phyloP scores from a whole-genome alignment of 2,113 vertebrate species.

The Climacteris rufus region DNA sequence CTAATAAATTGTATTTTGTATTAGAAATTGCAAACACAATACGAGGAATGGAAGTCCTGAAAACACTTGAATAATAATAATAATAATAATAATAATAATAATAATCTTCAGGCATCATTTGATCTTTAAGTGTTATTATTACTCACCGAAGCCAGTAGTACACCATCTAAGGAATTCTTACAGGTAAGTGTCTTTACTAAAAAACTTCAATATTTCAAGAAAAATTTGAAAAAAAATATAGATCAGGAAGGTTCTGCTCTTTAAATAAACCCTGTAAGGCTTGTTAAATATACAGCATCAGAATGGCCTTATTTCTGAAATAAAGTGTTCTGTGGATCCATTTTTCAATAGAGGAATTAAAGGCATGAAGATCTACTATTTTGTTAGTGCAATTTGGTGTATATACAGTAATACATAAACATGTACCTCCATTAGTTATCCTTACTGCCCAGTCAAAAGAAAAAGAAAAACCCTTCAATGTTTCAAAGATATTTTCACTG shows the following conservation, averaged over 20 bases:
- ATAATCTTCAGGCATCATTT: neutral
- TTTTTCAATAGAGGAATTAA: neutral
- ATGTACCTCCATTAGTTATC: neutral
- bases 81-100: too few relatives aligned
- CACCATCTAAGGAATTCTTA: rapidly evolving
- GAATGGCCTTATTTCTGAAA: neutral
- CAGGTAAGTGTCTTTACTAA: neutral
- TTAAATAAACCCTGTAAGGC: neutral
- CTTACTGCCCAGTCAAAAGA: neutral
- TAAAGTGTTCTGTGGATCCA: neutral
- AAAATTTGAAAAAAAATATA: neutral
- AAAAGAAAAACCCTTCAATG: neutral
- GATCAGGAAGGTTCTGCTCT: neutral
- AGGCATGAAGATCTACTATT: neutral
- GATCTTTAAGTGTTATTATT: neutral
- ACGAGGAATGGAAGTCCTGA: neutral
- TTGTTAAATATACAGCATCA: neutral
- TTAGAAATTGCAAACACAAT: neutral
- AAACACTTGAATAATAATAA: neutral
- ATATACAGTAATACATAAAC: neutral
- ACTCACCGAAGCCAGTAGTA: neutral
- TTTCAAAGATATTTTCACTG: neutral
- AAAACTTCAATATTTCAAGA: neutral
- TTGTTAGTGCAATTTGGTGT: neutral
- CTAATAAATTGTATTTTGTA: neutral